phyloP scores from a whole-genome alignment of 2,888 invertebrate genomes.

The Pogonocherus hispidulus region DNA sequence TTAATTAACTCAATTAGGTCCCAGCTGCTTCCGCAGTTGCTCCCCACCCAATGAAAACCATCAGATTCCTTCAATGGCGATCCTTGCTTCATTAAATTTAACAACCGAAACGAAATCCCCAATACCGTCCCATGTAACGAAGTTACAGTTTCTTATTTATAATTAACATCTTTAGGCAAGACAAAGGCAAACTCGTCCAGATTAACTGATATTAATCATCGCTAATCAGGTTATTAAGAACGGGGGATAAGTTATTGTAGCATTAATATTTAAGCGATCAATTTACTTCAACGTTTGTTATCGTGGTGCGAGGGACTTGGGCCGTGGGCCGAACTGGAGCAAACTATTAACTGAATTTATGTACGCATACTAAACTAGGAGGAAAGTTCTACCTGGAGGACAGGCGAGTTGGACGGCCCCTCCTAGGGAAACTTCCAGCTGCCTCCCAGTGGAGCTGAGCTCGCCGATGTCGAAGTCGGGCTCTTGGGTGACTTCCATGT shows the following conservation, averaged over 20 bases:
- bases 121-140: not conserved
- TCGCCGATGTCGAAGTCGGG: conserved; percentile 71
- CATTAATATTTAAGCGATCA: conserved; percentile 47
- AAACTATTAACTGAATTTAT: conserved; percentile 44
- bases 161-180: not conserved
- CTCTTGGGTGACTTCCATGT: conserved; percentile 73
- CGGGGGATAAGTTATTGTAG: conserved; percentile 41
- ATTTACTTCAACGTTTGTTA: conserved; percentile 40
- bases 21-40: too few relatives aligned
- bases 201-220: conserved; percentile 22
- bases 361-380: conserved; percentile 36
- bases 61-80: too few relatives aligned
- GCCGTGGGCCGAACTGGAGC: conserved; percentile 38
- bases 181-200: not conserved
- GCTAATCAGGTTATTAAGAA: conserved; percentile 20
- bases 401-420: conserved; percentile 90
- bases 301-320: not conserved
- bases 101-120: not conserved
- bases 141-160: conserved; percentile 4
- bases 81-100: too few relatives aligned
- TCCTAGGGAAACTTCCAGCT: conserved; percentile 87
- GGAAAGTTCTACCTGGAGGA: conserved; percentile 75
- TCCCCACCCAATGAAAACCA: too few relatives aligned
- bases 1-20: too few relatives aligned
- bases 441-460: conserved; percentile 75